Evolutionary conservation across 64 coral and sea anemone genomes (phyloP).

Genomic region (Montipora efflorescens): DNA sequence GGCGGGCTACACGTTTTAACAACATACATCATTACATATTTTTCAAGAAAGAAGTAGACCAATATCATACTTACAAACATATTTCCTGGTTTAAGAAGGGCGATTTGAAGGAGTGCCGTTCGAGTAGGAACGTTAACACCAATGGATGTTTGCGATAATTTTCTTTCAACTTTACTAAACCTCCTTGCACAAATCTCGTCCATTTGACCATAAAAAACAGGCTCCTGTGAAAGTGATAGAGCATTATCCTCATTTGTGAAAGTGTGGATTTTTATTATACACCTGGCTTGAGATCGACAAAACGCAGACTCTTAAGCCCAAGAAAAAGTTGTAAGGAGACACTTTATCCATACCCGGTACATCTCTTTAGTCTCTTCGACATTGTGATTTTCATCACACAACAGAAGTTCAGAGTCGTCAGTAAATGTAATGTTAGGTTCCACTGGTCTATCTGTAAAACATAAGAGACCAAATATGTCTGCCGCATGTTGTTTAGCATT

Average conservation of each 20-base stretch:
- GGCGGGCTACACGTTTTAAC: no score
- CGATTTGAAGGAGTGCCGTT: constrained; percentile 86
- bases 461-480: neutral
- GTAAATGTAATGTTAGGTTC: neutral
- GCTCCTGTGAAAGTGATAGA: neutral
- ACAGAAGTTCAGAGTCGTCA: neutral
- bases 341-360: neutral
- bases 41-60: neutral
- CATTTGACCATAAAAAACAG: neutral
- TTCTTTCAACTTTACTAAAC: neutral
- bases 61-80: constrained; percentile 86
- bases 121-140: constrained; percentile 52
- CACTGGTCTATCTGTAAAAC: neutral
- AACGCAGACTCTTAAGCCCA: no score
- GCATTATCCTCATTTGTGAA: no score
- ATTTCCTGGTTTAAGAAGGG: constrained; percentile 86
- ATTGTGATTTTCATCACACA: neutral
- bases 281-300: no score
- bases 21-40: no score
- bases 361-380: neutral
- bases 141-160: neutral
- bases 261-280: no score
- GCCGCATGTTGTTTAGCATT: no score
- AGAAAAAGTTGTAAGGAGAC: no score
- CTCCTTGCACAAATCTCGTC: neutral